Evolutionary conservation across 2,888 invertebrate genomes (phyloP).

Genomic region (Dasypolia templi): DNA sequence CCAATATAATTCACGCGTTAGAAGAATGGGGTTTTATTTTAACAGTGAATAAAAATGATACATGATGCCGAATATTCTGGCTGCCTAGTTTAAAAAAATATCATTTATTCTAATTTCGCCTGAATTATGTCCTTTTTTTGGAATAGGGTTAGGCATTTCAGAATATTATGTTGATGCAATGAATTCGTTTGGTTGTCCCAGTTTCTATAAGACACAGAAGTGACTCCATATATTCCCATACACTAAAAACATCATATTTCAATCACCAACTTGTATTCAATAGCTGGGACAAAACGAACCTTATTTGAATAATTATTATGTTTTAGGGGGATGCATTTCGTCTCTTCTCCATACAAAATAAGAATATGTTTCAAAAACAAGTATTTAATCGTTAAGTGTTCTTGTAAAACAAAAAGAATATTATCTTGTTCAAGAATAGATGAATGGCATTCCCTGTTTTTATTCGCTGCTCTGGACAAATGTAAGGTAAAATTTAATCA

Average conservation of each 20-base stretch:
- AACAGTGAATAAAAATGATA: not conserved
- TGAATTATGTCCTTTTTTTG: conserved; percentile 21
- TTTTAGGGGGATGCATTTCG: not conserved
- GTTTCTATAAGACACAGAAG: not conserved
- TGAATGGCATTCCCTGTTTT: not conserved
- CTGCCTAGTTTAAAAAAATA: not conserved
- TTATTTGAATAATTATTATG: conserved; percentile 13
- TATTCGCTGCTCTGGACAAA: conserved; percentile 39
- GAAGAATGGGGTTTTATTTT: not conserved
- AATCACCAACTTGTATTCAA: not conserved
- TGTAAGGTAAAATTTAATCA: conserved; percentile 25
- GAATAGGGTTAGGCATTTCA: conserved; percentile 50
- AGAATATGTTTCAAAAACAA: not conserved
- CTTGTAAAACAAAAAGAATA: not conserved
- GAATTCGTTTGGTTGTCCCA: conserved; percentile 10
- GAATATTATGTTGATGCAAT: conserved; percentile 9
- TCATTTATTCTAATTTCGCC: not conserved
- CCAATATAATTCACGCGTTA: conserved; percentile 40
- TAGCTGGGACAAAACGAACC: conserved; percentile 25
- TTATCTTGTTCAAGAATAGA: conserved; percentile 4
- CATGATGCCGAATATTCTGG: not conserved
- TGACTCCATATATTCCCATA: not conserved
- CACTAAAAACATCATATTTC: not conserved
- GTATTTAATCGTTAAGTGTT: not conserved
- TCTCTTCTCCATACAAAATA: conserved; percentile 31